Conservation (phyloP, 1,140 invertebrate genomes). For the Lerema accius region DNA sequence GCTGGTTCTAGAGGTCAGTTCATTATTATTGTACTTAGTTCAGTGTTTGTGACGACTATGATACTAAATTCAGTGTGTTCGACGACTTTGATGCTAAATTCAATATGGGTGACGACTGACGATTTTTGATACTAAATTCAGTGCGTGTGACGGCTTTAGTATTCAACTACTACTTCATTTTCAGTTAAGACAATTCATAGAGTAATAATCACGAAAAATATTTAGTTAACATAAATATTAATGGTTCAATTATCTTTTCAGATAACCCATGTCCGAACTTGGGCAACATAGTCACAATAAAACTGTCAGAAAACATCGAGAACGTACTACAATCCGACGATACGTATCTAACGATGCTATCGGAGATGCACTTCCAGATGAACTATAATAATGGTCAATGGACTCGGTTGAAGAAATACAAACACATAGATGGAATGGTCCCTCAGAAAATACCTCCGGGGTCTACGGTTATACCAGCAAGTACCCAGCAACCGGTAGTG, state of each 20-base stretch:
- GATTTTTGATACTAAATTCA: too few species aligned
- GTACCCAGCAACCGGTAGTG: constrained; percentile 68
- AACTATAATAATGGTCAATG: constrained; percentile 97
- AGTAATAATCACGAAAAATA: too few species aligned
- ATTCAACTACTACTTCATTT: too few species aligned
- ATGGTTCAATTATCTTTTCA: constrained; percentile 81
- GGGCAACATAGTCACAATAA: constrained; percentile 96
- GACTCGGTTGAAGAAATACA: constrained; percentile 94
- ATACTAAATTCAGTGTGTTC: too few species aligned
- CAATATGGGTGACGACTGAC: too few species aligned
- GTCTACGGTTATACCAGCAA: constrained; percentile 68
- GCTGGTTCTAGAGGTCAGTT: constrained; percentile 93
- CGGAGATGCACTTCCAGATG: constrained; percentile 98
- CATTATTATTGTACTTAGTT: constrained; percentile 1
- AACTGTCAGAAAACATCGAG: constrained; percentile 94
- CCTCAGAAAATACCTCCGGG: constrained; percentile 74
- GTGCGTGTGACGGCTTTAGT: too few species aligned
- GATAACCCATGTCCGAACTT: constrained; percentile 97
- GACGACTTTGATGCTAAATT: too few species aligned
- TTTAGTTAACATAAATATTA: too few species aligned
- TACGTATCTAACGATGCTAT: constrained; percentile 88
- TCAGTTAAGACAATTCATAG: too few species aligned
- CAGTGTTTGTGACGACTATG: too few species aligned
- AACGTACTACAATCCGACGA: constrained; percentile 90
- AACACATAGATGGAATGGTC: constrained; percentile 84